These are phyloP conservation scores for Alcedo quadribrachys DNA, from an alignment of 2,797 vertebrate genomes.

Conservation along the genomic window DNA sequence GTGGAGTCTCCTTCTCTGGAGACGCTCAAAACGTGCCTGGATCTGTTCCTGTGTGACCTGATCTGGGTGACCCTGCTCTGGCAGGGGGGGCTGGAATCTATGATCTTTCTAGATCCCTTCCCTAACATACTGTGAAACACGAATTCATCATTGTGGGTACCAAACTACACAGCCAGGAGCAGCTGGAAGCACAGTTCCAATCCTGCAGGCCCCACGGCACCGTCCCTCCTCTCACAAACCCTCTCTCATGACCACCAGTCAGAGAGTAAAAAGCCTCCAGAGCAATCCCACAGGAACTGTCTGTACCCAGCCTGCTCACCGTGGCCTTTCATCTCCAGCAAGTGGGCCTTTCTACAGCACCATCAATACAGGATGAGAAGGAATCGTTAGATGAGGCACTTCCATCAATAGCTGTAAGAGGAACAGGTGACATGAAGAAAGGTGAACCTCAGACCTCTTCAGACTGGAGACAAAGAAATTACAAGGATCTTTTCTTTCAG, in stretches of 20 bases:
- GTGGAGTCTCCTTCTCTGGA: too few species aligned
- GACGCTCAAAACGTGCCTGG: too few species aligned
- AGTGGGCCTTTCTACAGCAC: slow-evolving; percentile 1
- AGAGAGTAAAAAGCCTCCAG: not conserved
- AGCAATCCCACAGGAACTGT: not conserved
- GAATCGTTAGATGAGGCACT: slow-evolving; percentile 50
- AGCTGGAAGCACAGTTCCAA: not conserved
- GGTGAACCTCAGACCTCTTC: slow-evolving; percentile 45
- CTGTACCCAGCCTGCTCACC: not conserved
- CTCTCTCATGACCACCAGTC: not conserved
- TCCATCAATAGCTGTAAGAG: slow-evolving; percentile 57
- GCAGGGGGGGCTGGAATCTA: too few species aligned
- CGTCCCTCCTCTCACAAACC: not conserved
- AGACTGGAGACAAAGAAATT: slow-evolving; percentile 52
- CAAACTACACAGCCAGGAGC: not conserved
- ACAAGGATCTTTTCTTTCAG: slow-evolving; percentile 32
- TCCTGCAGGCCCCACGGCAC: fast-evolving
- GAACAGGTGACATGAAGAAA: slow-evolving; percentile 42
- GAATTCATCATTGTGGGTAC: not conserved
- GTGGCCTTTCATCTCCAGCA: slow-evolving; percentile 31
- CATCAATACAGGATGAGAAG: slow-evolving; percentile 54
- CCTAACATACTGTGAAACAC: too few species aligned
- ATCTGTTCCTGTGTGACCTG: too few species aligned
- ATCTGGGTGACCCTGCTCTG: too few species aligned
- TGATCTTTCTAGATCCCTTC: too few species aligned